Evolutionary conservation across 2,888 invertebrate genomes (phyloP).

Genomic region (Gisinianus flammeolus): DNA sequence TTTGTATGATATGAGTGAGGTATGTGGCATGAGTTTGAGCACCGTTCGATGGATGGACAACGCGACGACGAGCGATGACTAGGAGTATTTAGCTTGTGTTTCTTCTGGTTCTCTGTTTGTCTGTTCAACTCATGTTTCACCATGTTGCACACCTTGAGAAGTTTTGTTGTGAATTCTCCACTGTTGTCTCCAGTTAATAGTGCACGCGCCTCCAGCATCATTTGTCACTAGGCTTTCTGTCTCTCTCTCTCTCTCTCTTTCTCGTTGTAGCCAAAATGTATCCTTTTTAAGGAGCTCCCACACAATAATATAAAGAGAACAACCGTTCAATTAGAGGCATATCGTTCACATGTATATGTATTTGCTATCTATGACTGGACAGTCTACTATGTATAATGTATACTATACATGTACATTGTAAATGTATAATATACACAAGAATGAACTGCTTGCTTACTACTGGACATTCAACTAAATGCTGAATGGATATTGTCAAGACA

Average conservation of each 20-base stretch:
- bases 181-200: slow-evolving; percentile 39
- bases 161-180: slow-evolving; percentile 14
- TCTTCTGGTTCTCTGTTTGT: slow-evolving; percentile 9
- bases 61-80: slow-evolving; percentile 6
- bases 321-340: slow-evolving; percentile 16
- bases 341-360: neutral
- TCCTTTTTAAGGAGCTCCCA: neutral
- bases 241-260: slow-evolving; percentile 1
- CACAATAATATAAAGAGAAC: neutral
- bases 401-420: neutral
- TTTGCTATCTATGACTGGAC: neutral
- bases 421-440: no score
- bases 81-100: slow-evolving; percentile 14
- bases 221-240: slow-evolving; percentile 41
- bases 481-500: neutral
- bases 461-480: neutral
- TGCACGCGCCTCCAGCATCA: slow-evolving; percentile 43
- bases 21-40: neutral
- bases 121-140: slow-evolving; percentile 3
- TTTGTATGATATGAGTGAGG: neutral
- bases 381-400: neutral
- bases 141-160: slow-evolving; percentile 30
- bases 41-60: neutral
- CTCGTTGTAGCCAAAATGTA: neutral
- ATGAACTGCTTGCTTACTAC: no score